Conservation (phyloP, 92 coral and sea anemone genomes). For the Heteractis magnifica region DNA sequence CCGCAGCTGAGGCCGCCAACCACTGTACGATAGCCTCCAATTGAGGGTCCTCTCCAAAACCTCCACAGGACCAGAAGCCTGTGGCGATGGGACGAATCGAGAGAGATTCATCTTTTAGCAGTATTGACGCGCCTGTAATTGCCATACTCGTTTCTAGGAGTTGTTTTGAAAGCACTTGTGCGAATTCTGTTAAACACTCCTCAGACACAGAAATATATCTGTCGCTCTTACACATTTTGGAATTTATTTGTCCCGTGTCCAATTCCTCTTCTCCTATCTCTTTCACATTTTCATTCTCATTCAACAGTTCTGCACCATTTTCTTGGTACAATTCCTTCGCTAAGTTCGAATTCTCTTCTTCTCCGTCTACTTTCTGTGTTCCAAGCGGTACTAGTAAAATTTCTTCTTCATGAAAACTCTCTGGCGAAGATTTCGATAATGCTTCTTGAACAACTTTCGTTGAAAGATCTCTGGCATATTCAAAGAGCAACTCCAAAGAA, state of each 20-base stretch:
- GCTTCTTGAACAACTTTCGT: slow-evolving; percentile 13
- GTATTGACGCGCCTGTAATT: slow-evolving; percentile 39
- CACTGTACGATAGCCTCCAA: slow-evolving; percentile 83
- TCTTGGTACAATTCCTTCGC: not conserved
- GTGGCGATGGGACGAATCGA: slow-evolving; percentile 64
- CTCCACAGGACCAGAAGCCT: slow-evolving; percentile 80
- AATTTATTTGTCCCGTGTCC: not conserved
- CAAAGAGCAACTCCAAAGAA: not conserved
- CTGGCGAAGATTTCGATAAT: not conserved
- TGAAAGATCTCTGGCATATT: slow-evolving; percentile 1
- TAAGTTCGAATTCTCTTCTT: not conserved
- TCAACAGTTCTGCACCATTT: not conserved
- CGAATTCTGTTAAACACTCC: slow-evolving; percentile 16
- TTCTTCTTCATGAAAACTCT: not conserved
- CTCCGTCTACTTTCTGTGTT: not conserved
- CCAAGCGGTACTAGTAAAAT: not conserved
- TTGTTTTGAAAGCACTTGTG: slow-evolving; percentile 17
- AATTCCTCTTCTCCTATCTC: not conserved
- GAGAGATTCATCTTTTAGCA: slow-evolving; percentile 8
- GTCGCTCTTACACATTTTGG: not conserved
- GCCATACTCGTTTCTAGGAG: slow-evolving; percentile 25
- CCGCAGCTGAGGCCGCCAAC: slow-evolving; percentile 82
- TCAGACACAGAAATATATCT: not conserved
- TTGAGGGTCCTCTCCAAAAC: slow-evolving; percentile 60
- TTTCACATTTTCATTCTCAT: not conserved